Evolutionary conservation across 2,797 vertebrate species (phyloP), one percentile per base, ranked within the genome.

Genomic region (Distichodus sexfasciatus): DNA sequence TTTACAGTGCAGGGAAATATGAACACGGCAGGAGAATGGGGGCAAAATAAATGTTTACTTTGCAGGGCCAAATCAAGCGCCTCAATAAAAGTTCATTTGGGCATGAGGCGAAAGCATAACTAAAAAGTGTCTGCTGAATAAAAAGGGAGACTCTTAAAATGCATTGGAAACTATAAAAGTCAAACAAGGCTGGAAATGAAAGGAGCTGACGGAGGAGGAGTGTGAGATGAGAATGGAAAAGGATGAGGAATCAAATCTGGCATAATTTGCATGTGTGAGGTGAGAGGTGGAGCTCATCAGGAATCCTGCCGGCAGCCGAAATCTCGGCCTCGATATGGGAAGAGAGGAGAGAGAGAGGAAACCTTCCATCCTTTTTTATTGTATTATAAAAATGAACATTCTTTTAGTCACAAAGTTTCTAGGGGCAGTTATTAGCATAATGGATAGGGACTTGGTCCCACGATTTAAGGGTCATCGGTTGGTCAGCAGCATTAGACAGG

Each of bases 61-160:
- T 59, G 35, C 55, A 15, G 21, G n/a, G 36, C 55, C 28, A 36
- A 40, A 59, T n/a, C 26, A 59, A n/a, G 6, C 36, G 36, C 2
- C 28, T 59, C 55, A 59, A 59, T 41, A 59, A 59, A 15, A 19
- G 11, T 41, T 33, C 35, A 59, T 59, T 26, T 57, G 54, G 38
- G 33, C 33, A 4, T 15, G 4, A 15, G 10, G 8, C 7, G 36
- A 41, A 40, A 41, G 4, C 23, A 24, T 59, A 58, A 58, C 38
- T 58, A 40, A 58, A 24, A 24, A 40, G 51, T 11, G 21, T 33
- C 7, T 10, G 53, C 59, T 12, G 35, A 26, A 41, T 26, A n/a
- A 15, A 24, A 26, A 36, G 12, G 8, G 55, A 28, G 12, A 28
- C 11, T 24, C 54, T 58, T 57, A 40, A 40, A 40, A 58, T 40